Evolutionary conservation across 1,140 invertebrate species (phyloP).

Genomic region (Sinella curviseta): DNA sequence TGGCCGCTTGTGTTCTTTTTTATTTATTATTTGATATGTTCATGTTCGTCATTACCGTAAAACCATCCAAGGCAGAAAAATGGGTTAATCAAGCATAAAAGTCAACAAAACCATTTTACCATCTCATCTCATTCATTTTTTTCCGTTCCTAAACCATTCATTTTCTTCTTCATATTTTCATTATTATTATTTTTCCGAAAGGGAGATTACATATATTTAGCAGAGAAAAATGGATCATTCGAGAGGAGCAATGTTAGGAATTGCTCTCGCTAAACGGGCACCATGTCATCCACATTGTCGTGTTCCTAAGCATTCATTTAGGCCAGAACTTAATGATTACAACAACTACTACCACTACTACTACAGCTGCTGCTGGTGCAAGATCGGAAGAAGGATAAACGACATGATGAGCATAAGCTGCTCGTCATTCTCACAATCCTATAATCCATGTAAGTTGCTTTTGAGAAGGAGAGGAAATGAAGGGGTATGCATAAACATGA

Average conservation of each 20-base stretch:
- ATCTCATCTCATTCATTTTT: neutral
- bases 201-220: too few relatives aligned
- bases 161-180: neutral
- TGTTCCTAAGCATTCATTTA: neutral
- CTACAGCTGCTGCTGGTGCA: too few relatives aligned
- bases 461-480: too few relatives aligned
- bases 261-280: too few relatives aligned
- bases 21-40: slow-evolving; percentile 28
- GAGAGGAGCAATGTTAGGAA: too few relatives aligned
- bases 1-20: slow-evolving; percentile 10
- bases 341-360: neutral
- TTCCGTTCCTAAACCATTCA: neutral
- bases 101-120: neutral
- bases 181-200: neutral
- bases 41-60: neutral
- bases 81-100: neutral
- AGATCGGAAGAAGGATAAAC: too few relatives aligned
- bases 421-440: too few relatives aligned
- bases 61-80: neutral
- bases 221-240: too few relatives aligned
- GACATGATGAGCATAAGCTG: too few relatives aligned
- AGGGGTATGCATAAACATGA: too few relatives aligned
- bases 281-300: neutral
- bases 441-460: too few relatives aligned
- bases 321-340: neutral